phyloP scores from a whole-genome alignment of 1,140 invertebrate species.

The Drosophila gunungcola region DNA sequence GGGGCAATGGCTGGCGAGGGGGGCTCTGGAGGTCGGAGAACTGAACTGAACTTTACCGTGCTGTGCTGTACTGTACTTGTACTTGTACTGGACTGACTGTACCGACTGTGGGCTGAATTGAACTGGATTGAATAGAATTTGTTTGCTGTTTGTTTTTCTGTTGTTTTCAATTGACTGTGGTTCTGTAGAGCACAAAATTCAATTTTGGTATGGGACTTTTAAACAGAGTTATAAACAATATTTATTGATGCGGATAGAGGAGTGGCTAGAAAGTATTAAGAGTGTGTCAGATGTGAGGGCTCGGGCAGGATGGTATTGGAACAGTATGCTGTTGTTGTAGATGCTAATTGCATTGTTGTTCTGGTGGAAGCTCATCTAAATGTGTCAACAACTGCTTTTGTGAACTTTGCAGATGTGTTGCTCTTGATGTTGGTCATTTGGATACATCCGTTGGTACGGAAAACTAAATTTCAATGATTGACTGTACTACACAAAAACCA shows the following conservation, averaged over 20 bases:
- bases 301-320: slow-evolving; percentile 77
- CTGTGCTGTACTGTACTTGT: slow-evolving; percentile 11
- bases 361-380: slow-evolving; percentile 11
- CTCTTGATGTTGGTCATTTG: slow-evolving; percentile 13
- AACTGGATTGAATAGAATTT: slow-evolving; percentile 33
- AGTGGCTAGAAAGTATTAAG: slow-evolving; percentile 35
- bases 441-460: slow-evolving; percentile 6
- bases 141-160: slow-evolving; percentile 33
- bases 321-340: slow-evolving; percentile 56
- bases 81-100: slow-evolving; percentile 4
- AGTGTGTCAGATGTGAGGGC: slow-evolving; percentile 72
- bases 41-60: slow-evolving; percentile 26
- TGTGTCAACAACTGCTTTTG: slow-evolving; percentile 13
- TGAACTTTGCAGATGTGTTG: slow-evolving; percentile 8
- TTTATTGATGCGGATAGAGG: slow-evolving; percentile 48
- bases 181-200: slow-evolving; percentile 49
- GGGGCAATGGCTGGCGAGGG: slow-evolving; percentile 62
- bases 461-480: slow-evolving; percentile 17
- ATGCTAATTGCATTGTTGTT: slow-evolving; percentile 43
- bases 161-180: slow-evolving; percentile 31
- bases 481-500: slow-evolving; percentile 28
- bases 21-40: slow-evolving; percentile 23
- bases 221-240: slow-evolving; percentile 50
- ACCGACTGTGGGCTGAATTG: slow-evolving; percentile 23
- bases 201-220: slow-evolving; percentile 48